These are phyloP conservation scores for Rousettus leschenaultii DNA, from an alignment of 2,113 vertebrate genomes.

Conservation along the genomic window DNA sequence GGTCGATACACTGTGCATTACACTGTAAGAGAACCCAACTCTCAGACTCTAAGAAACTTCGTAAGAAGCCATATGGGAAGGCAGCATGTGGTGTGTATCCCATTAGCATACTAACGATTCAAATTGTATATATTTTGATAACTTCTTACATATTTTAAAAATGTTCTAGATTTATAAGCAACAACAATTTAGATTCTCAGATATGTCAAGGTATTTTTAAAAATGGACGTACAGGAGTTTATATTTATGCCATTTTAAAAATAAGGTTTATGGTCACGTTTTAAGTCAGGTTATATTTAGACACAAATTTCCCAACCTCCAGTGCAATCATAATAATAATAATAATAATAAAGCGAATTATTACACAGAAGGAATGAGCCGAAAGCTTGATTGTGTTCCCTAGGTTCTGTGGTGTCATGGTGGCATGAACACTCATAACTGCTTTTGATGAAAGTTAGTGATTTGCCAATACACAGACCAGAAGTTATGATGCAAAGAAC, in stretches of 20 bases:
- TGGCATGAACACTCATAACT: constrained; percentile 22
- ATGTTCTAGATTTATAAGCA: background rate
- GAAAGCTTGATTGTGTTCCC: background rate
- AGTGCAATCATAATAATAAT: background rate
- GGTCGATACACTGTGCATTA: background rate
- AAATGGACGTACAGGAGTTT: background rate
- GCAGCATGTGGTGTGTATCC: background rate
- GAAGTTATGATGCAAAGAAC: constrained; percentile 23
- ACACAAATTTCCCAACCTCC: background rate
- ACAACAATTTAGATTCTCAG: background rate
- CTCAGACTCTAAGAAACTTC: background rate
- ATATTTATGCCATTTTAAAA: background rate
- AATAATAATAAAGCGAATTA: background rate
- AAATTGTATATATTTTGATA: background rate
- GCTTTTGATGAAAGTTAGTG: constrained; percentile 31
- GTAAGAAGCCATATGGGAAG: background rate
- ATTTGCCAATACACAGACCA: background rate
- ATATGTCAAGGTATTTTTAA: background rate
- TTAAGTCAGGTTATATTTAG: background rate
- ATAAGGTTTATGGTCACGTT: background rate
- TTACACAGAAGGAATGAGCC: background rate
- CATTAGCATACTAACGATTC: background rate
- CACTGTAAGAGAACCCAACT: background rate
- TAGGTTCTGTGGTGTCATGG: background rate
- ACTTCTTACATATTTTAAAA: background rate